Conservation (phyloP, 2,888 invertebrate species). For the Monochamus alternatus region DNA sequence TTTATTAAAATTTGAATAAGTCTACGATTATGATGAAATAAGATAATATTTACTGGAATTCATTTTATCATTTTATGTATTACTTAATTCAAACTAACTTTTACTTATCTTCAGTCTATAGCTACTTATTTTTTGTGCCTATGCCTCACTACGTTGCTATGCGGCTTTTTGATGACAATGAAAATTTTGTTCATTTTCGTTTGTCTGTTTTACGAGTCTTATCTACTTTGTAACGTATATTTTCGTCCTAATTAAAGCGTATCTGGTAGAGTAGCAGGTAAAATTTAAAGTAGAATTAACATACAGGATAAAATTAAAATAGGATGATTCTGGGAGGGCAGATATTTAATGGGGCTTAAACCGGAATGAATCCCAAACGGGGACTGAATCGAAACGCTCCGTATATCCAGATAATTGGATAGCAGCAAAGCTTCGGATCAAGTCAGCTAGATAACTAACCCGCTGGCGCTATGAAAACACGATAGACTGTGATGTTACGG, state of each 20-base stretch:
- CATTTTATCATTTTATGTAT: too few species aligned
- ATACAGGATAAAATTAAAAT: conserved; percentile 49
- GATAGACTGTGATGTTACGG: conserved; percentile 63
- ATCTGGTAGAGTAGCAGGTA: conserved; percentile 24
- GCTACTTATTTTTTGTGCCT: neutral
- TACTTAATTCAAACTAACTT: too few species aligned
- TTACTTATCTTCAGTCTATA: too few species aligned
- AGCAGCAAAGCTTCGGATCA: conserved; percentile 70
- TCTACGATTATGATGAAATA: too few species aligned
- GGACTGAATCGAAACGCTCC: conserved; percentile 69
- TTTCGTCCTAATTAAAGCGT: conserved; percentile 8
- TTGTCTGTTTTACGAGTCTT: neutral
- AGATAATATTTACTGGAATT: too few species aligned
- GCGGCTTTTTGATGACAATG: neutral
- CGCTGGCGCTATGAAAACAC: conserved; percentile 64
- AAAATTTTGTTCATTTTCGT: neutral
- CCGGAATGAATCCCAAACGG: conserved; percentile 67
- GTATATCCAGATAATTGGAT: conserved; percentile 71
- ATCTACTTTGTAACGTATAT: neutral
- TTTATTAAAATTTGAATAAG: too few species aligned
- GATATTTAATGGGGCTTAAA: conserved; percentile 64
- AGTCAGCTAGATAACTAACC: conserved; percentile 70
- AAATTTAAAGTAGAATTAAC: conserved; percentile 43
- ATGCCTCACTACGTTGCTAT: neutral
- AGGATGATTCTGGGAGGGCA: conserved; percentile 51